A percentile compares a stretch with the other conserved stretches of the same genome.
Evolutionary conservation across 2,113 vertebrate species (phyloP).

Genomic region (Crotophaga sulcirostris): DNA sequence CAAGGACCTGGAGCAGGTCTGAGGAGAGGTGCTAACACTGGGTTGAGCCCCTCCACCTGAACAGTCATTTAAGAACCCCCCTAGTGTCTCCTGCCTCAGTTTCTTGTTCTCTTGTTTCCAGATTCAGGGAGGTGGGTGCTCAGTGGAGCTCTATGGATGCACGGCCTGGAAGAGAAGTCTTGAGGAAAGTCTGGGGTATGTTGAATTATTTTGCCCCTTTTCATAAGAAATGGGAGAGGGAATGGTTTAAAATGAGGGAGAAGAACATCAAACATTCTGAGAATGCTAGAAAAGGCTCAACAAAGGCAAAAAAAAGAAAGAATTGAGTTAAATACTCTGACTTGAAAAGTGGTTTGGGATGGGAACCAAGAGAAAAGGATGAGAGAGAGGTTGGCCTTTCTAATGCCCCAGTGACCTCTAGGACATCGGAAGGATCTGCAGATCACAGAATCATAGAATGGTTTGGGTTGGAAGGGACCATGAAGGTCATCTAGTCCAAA

Average conservation of each 20-base stretch:
- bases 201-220: background rate
- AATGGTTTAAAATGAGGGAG: background rate
- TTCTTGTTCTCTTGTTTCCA: background rate
- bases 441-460: background rate
- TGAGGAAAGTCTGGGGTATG: background rate
- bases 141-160: background rate
- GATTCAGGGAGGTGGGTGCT: fast-evolving
- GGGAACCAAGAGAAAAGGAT: background rate
- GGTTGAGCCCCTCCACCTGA: background rate
- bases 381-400: background rate
- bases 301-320: background rate
- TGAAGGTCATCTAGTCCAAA: no score
- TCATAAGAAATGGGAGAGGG: background rate
- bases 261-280: background rate
- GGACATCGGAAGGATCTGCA: background rate
- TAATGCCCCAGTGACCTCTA: background rate
- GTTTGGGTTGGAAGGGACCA: no score
- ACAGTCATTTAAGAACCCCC: background rate
- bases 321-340: background rate
- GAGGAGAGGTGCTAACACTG: background rate
- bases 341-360: background rate
- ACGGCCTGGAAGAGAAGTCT: background rate
- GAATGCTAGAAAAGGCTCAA: background rate
- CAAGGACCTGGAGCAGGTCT: background rate
- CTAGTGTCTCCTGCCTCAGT: background rate